Evolutionary conservation across 2,797 vertebrate genomes (phyloP).

Genomic region (Liasis olivaceus): DNA sequence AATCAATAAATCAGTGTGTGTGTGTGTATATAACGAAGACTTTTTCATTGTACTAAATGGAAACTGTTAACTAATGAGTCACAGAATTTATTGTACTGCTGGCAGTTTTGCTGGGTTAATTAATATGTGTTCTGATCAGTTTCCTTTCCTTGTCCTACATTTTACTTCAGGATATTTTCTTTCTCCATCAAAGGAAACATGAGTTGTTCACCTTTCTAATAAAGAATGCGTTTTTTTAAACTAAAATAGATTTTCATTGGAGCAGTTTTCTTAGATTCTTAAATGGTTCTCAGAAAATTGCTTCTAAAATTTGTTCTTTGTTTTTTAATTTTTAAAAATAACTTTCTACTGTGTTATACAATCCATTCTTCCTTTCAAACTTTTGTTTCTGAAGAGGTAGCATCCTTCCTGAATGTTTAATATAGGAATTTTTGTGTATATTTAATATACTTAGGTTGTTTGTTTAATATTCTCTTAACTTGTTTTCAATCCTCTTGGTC

Average conservation of each 20-base stretch:
- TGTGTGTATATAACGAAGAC: background rate
- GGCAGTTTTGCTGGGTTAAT: background rate
- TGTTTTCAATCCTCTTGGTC: background rate
- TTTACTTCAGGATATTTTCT: background rate
- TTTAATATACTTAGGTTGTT: background rate
- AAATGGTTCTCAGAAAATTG: background rate
- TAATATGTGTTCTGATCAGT: background rate
- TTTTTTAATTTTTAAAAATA: background rate
- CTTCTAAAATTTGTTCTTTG: background rate
- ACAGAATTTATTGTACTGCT: background rate
- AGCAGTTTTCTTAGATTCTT: background rate
- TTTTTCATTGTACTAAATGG: background rate
- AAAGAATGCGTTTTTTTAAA: background rate
- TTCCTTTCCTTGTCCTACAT: background rate
- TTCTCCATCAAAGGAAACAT: no score
- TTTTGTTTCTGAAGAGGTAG: background rate
- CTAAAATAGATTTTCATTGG: background rate
- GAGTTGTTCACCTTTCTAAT: background rate
- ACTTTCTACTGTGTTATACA: background rate
- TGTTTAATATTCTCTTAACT: background rate
- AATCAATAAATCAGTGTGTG: background rate
- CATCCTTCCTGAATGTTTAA: background rate
- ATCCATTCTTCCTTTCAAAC: background rate
- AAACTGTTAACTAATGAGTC: background rate
- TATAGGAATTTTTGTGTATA: background rate